Base-by-base conservation (phyloP, 1,140 invertebrate genomes). In the Trinorchestia longiramus region DNA sequence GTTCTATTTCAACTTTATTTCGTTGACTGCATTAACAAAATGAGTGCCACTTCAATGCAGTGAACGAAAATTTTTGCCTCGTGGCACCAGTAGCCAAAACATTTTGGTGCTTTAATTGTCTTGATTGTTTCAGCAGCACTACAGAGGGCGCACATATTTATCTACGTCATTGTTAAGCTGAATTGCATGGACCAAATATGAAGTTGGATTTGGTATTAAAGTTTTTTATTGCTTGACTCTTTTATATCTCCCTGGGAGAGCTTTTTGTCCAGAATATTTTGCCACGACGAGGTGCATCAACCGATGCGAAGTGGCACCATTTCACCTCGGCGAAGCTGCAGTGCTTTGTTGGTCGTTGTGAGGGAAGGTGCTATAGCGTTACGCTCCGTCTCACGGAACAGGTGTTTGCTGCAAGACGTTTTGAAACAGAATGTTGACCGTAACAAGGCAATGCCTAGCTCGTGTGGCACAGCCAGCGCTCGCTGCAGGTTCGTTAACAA, bases 31-130 rank as follows among this genome's bases (percentile, higher is more conserved):
- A n/a, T n/a, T n/a, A n/a, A n/a, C n/a, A n/a, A n/a, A n/a, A n/a
- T n/a, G n/a, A n/a, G n/a, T n/a, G n/a, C n/a, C n/a, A n/a, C 47
- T 53, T 53, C 87, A 88, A 88, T 88, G 87, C 87, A 42, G 87
- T 11, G 87, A 88, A 88, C 87, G 87, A 88, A 88, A 88, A 8
- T 15, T 88, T 88, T 36, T 88, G 87, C 87, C 8, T 40, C 4
- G 8, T 42, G 36, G 41, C 87, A n/a, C n/a, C 41, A 40, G 6
- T 42, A 42, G 40, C 6, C 87, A 40, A 88, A n/a, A 42, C 87
- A 88, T 88, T 88, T 36, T 36, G 87, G 87, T 88, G 36, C 87
- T 8, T 4, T 88, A 40, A 88, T 40, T 40, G 8, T 8, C 41
- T 88, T 88, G 11, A 40, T n/a, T n/a, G n/a, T 42, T 40, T 42